Conservation (phyloP, 2,888 invertebrate genomes). For the Leptinotarsa tumamoca region DNA sequence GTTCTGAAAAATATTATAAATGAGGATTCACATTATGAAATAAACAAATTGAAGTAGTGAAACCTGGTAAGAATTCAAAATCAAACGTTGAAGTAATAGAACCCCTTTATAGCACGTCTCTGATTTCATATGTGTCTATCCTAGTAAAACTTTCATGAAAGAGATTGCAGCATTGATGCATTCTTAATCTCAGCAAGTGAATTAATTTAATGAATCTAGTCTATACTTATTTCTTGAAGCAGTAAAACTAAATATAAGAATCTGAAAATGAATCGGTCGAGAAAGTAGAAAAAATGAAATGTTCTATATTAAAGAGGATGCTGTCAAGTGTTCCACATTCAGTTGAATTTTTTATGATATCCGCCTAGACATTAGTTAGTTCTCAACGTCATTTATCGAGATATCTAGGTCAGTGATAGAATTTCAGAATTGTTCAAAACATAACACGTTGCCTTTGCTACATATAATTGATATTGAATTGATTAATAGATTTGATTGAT, state of each 20-base stretch:
- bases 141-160: constrained; percentile 14
- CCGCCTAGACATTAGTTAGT: neutral
- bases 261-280: constrained; percentile 55
- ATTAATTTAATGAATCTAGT: constrained; percentile 23
- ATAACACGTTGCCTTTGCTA: neutral
- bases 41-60: too few species aligned
- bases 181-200: constrained; percentile 12
- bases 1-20: too few species aligned
- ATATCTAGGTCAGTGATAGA: constrained; percentile 13
- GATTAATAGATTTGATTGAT: neutral
- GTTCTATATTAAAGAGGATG: constrained; percentile 61
- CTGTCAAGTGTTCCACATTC: constrained; percentile 59
- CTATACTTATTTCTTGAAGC: constrained; percentile 45
- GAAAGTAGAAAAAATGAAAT: constrained; percentile 64
- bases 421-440: neutral
- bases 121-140: neutral
- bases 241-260: constrained; percentile 28
- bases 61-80: too few species aligned
- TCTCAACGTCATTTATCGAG: neutral
- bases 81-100: neutral
- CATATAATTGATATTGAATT: neutral
- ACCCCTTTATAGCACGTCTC: constrained; percentile 19
- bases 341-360: constrained; percentile 37
- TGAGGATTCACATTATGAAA: too few species aligned
- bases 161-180: constrained; percentile 22